These are phyloP conservation scores for Drosophila sp. DNA, from an alignment of 1,140 invertebrate genomes.

Conservation along the genomic window DNA sequence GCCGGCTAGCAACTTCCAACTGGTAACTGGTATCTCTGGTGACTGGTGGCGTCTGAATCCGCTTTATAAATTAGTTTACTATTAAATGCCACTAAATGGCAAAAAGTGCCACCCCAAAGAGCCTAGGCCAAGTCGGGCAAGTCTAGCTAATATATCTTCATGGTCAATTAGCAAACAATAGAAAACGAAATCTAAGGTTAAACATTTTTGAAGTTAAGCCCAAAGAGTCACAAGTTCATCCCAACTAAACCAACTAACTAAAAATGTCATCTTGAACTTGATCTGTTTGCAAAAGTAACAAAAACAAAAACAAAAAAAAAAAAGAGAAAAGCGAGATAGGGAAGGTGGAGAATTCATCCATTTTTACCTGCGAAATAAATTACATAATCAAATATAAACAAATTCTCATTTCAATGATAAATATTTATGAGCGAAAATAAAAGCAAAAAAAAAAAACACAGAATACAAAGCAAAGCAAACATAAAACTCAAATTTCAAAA, in stretches of 20 bases:
- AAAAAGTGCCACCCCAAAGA: conserved; percentile 70
- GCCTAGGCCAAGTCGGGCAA: conserved; percentile 12
- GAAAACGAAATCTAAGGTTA: conserved; percentile 42
- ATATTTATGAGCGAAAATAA: conserved; percentile 73
- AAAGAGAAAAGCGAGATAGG: neutral
- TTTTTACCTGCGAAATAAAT: conserved; percentile 48
- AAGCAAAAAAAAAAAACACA: conserved; percentile 52
- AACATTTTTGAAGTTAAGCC: conserved; percentile 47
- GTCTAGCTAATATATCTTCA: conserved; percentile 55
- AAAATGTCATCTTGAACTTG: conserved; percentile 51
- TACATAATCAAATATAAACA: conserved; percentile 68
- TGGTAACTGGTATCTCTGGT: neutral
- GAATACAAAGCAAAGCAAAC: conserved; percentile 4
- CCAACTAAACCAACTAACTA: conserved; percentile 34
- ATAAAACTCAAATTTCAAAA: conserved; percentile 59
- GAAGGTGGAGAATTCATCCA: conserved; percentile 17
- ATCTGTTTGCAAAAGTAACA: conserved; percentile 21
- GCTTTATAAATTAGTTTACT: conserved; percentile 74
- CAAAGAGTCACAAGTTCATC: conserved; percentile 47
- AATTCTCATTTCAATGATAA: conserved; percentile 53
- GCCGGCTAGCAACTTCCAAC: neutral
- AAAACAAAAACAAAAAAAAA: neutral
- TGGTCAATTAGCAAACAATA: conserved; percentile 77
- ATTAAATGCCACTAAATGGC: conserved; percentile 77
- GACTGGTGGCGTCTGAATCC: conserved; percentile 37